Conservation (phyloP, 2,113 vertebrate genomes). For the Brachyistius frenatus region DNA sequence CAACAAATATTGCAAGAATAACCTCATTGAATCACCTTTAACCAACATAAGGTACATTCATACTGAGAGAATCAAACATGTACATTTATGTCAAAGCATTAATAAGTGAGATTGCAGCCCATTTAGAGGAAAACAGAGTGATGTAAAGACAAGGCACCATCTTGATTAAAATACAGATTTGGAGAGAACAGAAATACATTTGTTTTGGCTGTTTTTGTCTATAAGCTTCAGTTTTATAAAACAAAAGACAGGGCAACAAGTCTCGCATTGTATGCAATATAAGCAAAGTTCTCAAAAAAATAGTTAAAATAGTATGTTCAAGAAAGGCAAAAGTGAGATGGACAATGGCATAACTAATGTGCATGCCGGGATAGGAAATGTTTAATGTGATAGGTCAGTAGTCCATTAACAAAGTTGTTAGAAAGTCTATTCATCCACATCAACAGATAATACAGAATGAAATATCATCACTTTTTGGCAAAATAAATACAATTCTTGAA, state of each 20-base stretch:
- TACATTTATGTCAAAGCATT: constrained; percentile 38
- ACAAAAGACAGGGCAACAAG: constrained; percentile 2
- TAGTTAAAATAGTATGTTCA: constrained; percentile 12
- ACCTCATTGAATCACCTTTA: constrained; percentile 31
- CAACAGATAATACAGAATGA: constrained; percentile 44
- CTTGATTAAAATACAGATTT: constrained; percentile 50
- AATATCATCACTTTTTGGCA: constrained; percentile 23
- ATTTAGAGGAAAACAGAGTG: constrained; percentile 26
- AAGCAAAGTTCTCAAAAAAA: background rate
- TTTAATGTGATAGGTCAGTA: constrained; percentile 23
- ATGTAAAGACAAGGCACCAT: constrained; percentile 74
- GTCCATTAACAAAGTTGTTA: constrained; percentile 14
- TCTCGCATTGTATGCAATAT: constrained; percentile 21
- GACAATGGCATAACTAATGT: constrained; percentile 4
- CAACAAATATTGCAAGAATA: constrained; percentile 37
- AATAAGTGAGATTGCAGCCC: constrained; percentile 32
- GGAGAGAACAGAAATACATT: constrained; percentile 27
- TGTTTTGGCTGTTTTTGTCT: constrained; percentile 53
- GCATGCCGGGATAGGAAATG: constrained; percentile 31
- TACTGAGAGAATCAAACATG: constrained; percentile 28
- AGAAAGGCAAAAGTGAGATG: constrained; percentile 49
- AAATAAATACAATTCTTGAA: constrained; percentile 51
- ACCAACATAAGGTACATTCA: constrained; percentile 41
- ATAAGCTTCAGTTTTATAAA: constrained; percentile 27
- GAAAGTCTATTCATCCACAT: constrained; percentile 33